Evolutionary conservation across 2,888 invertebrate species (phyloP).

Genomic region (Drosophila bunnanda): DNA sequence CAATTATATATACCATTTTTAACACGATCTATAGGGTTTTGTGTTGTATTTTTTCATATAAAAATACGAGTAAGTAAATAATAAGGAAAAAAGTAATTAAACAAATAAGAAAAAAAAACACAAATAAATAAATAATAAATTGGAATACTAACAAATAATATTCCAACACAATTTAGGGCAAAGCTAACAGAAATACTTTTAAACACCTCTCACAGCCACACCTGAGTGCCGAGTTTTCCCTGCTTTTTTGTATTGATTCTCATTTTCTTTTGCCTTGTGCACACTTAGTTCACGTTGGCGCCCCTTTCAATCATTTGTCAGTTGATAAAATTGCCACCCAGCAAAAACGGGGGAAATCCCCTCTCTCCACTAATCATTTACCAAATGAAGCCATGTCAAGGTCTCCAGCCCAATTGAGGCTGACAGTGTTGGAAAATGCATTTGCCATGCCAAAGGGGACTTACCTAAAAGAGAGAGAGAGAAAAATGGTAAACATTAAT

Average conservation of each 20-base stretch:
- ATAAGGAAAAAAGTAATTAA: neutral
- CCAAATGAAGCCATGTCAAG: slow-evolving; percentile 37
- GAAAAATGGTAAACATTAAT: slow-evolving; percentile 11
- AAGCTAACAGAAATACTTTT: slow-evolving; percentile 16
- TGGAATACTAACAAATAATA: no score
- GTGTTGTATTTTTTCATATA: no score
- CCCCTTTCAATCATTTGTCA: slow-evolving; percentile 36
- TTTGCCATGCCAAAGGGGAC: slow-evolving; percentile 27
- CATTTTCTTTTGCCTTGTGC: slow-evolving; percentile 23
- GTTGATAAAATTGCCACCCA: slow-evolving; percentile 25
- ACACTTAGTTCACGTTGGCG: slow-evolving; percentile 17
- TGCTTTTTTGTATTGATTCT: slow-evolving; percentile 47
- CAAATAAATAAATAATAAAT: neutral
- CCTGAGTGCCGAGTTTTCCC: slow-evolving; percentile 16
- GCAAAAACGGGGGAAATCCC: neutral
- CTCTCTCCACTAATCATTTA: neutral
- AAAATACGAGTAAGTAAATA: neutral
- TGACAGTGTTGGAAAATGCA: slow-evolving; percentile 18
- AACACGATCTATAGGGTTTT: no score
- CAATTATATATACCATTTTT: no score
- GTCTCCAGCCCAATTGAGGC: slow-evolving; percentile 15
- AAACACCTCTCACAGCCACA: neutral
- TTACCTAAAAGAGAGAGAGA: slow-evolving; percentile 55
- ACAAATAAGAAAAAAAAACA: neutral
- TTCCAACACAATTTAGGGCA: no score